Percentiles rank a stretch among this genome's conserved stretches.
phyloP scores from a whole-genome alignment of 2,113 vertebrate species.

The Philantomba maxwellii region DNA sequence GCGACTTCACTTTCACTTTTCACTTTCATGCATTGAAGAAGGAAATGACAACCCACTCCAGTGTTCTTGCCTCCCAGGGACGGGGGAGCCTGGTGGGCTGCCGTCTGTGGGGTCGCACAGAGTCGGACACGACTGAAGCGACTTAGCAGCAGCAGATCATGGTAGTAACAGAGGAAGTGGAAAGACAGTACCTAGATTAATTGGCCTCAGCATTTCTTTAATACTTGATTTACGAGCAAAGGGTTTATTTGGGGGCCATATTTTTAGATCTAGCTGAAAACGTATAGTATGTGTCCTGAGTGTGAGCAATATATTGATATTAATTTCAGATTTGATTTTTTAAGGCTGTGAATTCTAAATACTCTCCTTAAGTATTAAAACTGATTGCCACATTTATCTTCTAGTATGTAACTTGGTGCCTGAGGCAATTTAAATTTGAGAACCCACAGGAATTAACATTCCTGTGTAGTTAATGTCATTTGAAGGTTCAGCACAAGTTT shows the following conservation, averaged over 20 bases:
- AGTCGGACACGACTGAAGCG: too few relatives aligned
- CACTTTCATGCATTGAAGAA: too few relatives aligned
- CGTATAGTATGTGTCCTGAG: neutral
- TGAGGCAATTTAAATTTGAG: conserved; percentile 44
- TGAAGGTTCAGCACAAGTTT: neutral
- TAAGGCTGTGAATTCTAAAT: conserved; percentile 35
- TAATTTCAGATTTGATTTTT: conserved; percentile 28
- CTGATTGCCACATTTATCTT: conserved; percentile 33
- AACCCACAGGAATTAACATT: neutral
- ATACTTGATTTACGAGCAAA: conserved; percentile 27
- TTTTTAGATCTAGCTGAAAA: conserved; percentile 37
- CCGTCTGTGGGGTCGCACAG: too few relatives aligned
- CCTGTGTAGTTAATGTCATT: neutral
- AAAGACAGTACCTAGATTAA: neutral
- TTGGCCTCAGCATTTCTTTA: neutral
- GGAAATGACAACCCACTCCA: too few relatives aligned
- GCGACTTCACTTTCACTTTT: too few relatives aligned
- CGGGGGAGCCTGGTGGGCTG: too few relatives aligned
- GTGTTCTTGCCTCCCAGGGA: too few relatives aligned
- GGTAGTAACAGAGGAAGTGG: neutral
- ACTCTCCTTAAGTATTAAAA: neutral
- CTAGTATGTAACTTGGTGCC: neutral
- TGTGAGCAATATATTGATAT: neutral
- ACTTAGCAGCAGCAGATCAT: neutral
- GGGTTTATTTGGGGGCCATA: conserved; percentile 14